Conservation (phyloP, 2,888 invertebrate genomes). For the Xestia ashworthii region DNA sequence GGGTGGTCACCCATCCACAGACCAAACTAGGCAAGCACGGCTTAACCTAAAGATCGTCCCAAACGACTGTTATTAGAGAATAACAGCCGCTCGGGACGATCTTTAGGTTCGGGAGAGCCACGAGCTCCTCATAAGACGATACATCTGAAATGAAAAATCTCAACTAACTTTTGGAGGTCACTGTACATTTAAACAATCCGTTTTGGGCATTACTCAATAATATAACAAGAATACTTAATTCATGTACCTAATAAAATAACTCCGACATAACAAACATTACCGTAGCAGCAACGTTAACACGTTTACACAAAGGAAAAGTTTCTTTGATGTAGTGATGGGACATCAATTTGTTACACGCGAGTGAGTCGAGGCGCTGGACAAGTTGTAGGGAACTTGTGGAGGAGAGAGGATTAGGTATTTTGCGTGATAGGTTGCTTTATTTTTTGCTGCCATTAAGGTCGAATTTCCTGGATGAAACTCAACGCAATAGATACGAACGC, state of each 20-base stretch:
- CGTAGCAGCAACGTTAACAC: slow-evolving; percentile 31
- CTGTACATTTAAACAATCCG: not conserved
- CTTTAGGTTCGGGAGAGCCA: no score
- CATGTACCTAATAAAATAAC: not conserved
- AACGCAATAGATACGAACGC: no score
- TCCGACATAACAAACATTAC: slow-evolving; percentile 15
- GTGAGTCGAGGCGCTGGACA: slow-evolving; percentile 16
- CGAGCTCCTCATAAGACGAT: not conserved
- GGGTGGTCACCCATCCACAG: no score
- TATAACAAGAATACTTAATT: not conserved
- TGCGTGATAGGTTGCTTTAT: not conserved
- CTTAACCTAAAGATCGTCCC: no score
- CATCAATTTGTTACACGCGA: slow-evolving; percentile 53
- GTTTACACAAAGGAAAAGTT: slow-evolving; percentile 52
- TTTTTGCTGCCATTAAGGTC: not conserved
- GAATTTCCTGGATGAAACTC: not conserved
- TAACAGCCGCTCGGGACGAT: no score
- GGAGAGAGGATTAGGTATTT: slow-evolving; percentile 18
- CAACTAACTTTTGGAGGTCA: not conserved
- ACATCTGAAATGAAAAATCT: not conserved
- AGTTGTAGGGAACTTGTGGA: slow-evolving; percentile 26
- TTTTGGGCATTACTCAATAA: not conserved
- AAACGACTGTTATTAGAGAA: no score
- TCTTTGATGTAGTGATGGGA: slow-evolving; percentile 60
- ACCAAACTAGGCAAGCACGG: no score